These are phyloP conservation scores for Limnephilus auricula DNA, from an alignment of 2,888 invertebrate species.

Conservation along the genomic window DNA sequence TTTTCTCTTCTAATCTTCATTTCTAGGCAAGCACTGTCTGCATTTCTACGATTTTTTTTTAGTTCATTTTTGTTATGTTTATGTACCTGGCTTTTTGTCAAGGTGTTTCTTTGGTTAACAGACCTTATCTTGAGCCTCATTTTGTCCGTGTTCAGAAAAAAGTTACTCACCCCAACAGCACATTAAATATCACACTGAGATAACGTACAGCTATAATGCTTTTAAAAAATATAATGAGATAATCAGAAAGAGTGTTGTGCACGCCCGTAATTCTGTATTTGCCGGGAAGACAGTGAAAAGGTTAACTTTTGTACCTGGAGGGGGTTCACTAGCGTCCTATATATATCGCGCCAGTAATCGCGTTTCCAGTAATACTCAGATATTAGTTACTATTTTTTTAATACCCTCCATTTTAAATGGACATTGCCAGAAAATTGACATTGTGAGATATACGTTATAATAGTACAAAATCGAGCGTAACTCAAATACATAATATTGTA, in stretches of 20 bases:
- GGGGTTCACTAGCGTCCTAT: too few relatives aligned
- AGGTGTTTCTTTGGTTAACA: not conserved
- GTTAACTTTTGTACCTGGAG: not conserved
- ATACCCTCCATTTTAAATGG: too few relatives aligned
- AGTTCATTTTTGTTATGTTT: not conserved
- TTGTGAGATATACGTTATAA: too few relatives aligned
- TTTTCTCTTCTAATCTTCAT: not conserved
- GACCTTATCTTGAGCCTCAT: not conserved
- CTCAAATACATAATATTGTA: too few relatives aligned
- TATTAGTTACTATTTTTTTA: too few relatives aligned
- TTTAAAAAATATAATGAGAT: too few relatives aligned
- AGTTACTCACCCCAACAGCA: not conserved
- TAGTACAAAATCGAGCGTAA: too few relatives aligned
- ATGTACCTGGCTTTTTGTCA: not conserved
- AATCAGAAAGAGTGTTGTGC: not conserved
- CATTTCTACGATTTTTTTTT: not conserved
- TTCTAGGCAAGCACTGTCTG: slow-evolving; percentile 1
- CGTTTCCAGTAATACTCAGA: too few relatives aligned
- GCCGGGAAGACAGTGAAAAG: not conserved
- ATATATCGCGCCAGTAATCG: too few relatives aligned
- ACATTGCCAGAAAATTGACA: too few relatives aligned
- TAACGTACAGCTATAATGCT: not conserved
- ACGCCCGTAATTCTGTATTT: not conserved
- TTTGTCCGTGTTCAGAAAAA: not conserved
- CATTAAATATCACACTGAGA: not conserved